Conservation (phyloP, 1,140 invertebrate species). For the Piezodorus guildinii region DNA sequence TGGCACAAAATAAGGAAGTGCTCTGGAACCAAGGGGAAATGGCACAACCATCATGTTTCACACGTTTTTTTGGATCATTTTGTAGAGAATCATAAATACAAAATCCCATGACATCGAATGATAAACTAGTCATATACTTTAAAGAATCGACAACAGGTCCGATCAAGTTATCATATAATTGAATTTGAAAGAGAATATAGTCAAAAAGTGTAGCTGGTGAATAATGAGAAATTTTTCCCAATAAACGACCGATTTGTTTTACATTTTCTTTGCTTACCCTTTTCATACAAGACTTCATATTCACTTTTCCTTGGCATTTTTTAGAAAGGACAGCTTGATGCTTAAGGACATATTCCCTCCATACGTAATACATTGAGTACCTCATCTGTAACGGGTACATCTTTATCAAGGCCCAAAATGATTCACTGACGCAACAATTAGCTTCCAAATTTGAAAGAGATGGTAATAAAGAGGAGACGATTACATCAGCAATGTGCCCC, state of each 20-base stretch:
- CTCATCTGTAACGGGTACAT: constrained; percentile 84
- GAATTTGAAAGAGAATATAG: constrained; percentile 87
- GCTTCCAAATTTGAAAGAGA: constrained; percentile 81
- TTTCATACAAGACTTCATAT: constrained; percentile 95
- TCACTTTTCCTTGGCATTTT: constrained; percentile 30
- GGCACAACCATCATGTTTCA: constrained; percentile 82
- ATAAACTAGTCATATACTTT: constrained; percentile 90
- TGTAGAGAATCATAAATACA: constrained; percentile 89
- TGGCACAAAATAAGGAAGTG: constrained; percentile 85
- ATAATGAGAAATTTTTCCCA: constrained; percentile 94
- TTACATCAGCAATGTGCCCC: constrained; percentile 17
- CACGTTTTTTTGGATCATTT: constrained; percentile 39
- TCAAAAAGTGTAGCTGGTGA: constrained; percentile 92
- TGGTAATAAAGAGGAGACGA: constrained; percentile 81
- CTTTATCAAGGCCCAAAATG: constrained; percentile 86
- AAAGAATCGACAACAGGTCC: constrained; percentile 94
- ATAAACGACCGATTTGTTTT: constrained; percentile 85
- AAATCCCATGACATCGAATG: constrained; percentile 92
- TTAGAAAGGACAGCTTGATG: constrained; percentile 15
- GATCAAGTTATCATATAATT: constrained; percentile 95
- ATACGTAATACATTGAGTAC: constrained; percentile 34
- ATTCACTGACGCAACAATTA: constrained; percentile 91
- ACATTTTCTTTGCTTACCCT: constrained; percentile 97
- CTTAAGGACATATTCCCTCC: constrained; percentile 21
- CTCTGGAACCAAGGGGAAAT: constrained; percentile 91